Evolutionary conservation across 2,113 vertebrate species (phyloP).

Genomic region (Labrus mixtus): DNA sequence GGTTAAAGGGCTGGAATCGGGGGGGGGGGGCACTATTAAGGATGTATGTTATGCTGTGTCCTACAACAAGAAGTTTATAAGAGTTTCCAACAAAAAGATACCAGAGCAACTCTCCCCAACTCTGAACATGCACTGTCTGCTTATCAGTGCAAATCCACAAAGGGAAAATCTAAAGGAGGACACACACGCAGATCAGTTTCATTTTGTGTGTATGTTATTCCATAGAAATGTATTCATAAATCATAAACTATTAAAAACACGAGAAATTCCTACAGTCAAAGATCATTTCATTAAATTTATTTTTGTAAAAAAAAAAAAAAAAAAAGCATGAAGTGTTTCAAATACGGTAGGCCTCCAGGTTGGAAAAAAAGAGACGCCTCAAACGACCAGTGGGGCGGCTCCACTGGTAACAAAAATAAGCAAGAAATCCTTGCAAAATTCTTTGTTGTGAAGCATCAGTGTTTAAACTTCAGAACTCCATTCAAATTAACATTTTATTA

Average conservation of each 20-base stretch:
- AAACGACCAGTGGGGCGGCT: neutral
- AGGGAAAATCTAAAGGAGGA: neutral
- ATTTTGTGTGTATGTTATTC: neutral
- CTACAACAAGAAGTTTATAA: neutral
- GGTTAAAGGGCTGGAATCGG: conserved; percentile 1
- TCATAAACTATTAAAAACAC: too few species aligned
- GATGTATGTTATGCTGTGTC: neutral
- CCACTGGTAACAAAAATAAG: neutral
- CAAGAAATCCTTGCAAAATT: too few species aligned
- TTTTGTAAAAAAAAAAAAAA: too few species aligned
- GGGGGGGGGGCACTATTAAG: neutral
- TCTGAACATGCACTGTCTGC: neutral
- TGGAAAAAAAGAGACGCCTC: too few species aligned
- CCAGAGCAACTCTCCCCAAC: neutral
- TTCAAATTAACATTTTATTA: too few species aligned
- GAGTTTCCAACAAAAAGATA: neutral
- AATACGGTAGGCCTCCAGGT: too few species aligned
- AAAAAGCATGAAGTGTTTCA: neutral
- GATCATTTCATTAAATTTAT: too few species aligned
- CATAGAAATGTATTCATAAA: neutral
- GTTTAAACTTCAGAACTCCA: too few species aligned
- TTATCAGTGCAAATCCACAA: neutral
- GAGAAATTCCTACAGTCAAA: too few species aligned
- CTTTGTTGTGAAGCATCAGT: too few species aligned
- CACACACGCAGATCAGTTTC: neutral